Percentiles rank a stretch among this genome's conserved stretches.
Conservation (phyloP, 2,797 vertebrate genomes). For the Dipus sagitta region DNA sequence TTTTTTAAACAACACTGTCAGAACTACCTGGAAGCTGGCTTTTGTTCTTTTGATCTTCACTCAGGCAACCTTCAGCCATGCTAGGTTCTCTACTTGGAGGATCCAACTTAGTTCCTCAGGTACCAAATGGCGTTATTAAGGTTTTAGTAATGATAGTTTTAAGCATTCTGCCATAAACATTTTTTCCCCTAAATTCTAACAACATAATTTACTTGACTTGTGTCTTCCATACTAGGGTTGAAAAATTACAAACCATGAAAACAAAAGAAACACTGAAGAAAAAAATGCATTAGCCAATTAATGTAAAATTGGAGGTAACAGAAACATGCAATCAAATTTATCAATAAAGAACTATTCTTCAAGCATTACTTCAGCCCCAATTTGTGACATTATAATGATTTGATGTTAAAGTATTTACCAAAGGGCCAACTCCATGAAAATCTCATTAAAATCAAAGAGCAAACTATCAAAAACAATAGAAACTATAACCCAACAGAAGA, state of each 20-base stretch:
- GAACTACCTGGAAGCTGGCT: neutral
- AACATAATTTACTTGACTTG: slow-evolving; percentile 41
- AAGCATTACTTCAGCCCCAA: slow-evolving; percentile 7
- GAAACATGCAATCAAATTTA: slow-evolving; percentile 48
- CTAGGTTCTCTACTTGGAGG: neutral
- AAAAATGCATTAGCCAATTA: slow-evolving; percentile 20
- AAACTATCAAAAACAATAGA: slow-evolving; percentile 30
- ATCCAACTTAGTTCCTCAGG: neutral
- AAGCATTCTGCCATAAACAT: neutral
- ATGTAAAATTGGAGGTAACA: neutral
- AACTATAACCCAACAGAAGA: slow-evolving; percentile 16
- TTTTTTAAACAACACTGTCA: neutral
- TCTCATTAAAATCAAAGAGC: slow-evolving; percentile 9
- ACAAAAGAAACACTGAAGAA: slow-evolving; percentile 26
- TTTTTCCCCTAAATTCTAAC: slow-evolving; percentile 45
- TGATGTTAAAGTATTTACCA: slow-evolving; percentile 17
- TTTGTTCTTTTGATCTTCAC: neutral
- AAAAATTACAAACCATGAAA: slow-evolving; percentile 33
- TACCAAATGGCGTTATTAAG: neutral
- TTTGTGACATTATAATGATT: slow-evolving; percentile 40
- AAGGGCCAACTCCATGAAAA: slow-evolving; percentile 24
- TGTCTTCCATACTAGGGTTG: neutral
- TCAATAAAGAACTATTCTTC: slow-evolving; percentile 4
- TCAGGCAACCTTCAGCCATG: neutral
- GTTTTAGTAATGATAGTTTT: neutral